Base-by-base conservation (phyloP, 2,113 vertebrate genomes). In the Nesogale talazaci region DNA sequence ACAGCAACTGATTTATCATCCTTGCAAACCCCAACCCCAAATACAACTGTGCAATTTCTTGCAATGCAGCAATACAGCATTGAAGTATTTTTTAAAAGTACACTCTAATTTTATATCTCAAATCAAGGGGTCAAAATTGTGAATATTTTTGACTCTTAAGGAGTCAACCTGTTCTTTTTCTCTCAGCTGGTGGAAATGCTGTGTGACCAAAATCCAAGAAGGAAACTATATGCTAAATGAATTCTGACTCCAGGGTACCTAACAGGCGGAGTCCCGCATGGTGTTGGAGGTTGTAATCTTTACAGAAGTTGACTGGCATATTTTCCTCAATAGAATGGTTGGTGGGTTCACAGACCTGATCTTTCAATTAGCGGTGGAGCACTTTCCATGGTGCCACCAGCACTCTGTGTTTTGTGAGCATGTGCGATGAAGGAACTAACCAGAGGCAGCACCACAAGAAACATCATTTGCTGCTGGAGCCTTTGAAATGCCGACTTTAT, bases 141-240 rank as follows among this genome's bases (percentile, higher is more conserved):
- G 40, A 74, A 31, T 42, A 59, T 76, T 88, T 88, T 75, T 29
- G 65, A 29, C 75, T 15, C 20, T 15, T 70, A 78, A 36, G 9
- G 85, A 88, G 38, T 59, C 76, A 88, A 75, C 14, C 4, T 40
- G 7, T 78, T 85, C n/a, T 79, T 80, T 57, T 82, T 34, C 31
- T 93, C 59, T 89, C 27, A 93, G 69, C 40, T 72, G 12, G 29
- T 83, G n/a, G 86, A 82, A 95, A 88, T 22, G 22, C 17, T 85
- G 61, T 83, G 80, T 52, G 29, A 69, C 29, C 65, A 31, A 69
- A 69, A 52, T 52, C 10, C 2, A 52, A 52, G 46, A 52, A 5
- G 46, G 46, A 12, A 69, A 61, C 59, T 3, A 4, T 61, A 4
- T 61, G 59, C 59, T 14, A 22, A 5, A 2, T 19, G 38, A 23